These are phyloP conservation scores for Hipparchia sbordonii DNA, from an alignment of 2,888 invertebrate species.

Conservation along the genomic window DNA sequence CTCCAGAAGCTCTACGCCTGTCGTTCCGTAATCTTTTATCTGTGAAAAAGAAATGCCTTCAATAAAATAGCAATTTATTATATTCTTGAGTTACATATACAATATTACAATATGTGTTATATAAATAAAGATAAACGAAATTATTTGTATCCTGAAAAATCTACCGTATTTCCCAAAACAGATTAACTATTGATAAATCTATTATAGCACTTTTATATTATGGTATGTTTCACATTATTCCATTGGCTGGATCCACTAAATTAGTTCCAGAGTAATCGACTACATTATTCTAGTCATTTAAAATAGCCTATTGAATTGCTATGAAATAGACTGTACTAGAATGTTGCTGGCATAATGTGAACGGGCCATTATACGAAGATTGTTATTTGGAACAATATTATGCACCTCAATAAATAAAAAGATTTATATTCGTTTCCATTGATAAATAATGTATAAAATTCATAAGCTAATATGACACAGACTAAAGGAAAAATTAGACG, in stretches of 20 bases:
- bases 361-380: background rate
- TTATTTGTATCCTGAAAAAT: slow-evolving; percentile 36
- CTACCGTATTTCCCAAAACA: slow-evolving; percentile 21
- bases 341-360: no score
- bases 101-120: slow-evolving; percentile 7
- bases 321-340: no score
- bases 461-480: no score
- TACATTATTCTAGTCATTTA: no score
- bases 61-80: slow-evolving; percentile 37
- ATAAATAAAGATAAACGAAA: slow-evolving; percentile 30
- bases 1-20: slow-evolving; percentile 21
- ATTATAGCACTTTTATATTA: background rate
- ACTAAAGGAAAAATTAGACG: background rate
- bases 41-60: slow-evolving; percentile 51
- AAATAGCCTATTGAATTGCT: no score
- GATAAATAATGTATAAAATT: background rate
- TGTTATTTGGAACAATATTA: background rate
- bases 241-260: background rate
- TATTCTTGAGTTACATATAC: slow-evolving; percentile 4
- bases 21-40: slow-evolving; percentile 39
- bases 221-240: background rate
- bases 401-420: background rate
- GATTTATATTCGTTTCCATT: background rate
- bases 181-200: slow-evolving; percentile 9
- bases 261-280: no score